Evolutionary conservation across 2,888 invertebrate genomes (phyloP).

Genomic region (Pachycephus smyrnensis): DNA sequence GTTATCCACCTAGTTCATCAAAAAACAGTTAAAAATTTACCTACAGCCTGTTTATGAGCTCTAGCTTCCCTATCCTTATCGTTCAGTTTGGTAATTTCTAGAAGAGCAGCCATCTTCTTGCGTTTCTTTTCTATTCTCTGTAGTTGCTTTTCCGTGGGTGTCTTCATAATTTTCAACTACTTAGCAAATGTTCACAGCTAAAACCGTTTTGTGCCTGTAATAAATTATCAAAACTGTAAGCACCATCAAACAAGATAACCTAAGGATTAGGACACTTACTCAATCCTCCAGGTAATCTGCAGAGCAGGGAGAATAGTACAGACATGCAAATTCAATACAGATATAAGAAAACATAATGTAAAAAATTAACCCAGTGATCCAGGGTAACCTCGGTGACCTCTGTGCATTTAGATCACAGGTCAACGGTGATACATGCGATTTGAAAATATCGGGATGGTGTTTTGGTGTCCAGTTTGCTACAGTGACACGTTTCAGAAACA

Average conservation of each 20-base stretch:
- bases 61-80: constrained; percentile 70
- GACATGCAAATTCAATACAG: not conserved
- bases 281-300: not conserved
- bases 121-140: constrained; percentile 73
- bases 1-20: not conserved
- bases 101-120: constrained; percentile 74
- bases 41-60: constrained; percentile 37
- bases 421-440: constrained; percentile 15
- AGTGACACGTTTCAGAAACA: constrained; percentile 25
- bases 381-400: not conserved
- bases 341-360: constrained; percentile 6
- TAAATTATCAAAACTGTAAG: not conserved
- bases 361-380: not conserved
- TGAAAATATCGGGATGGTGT: constrained; percentile 27
- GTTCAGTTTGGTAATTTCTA: constrained; percentile 73
- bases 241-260: not conserved
- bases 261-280: not conserved
- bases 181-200: not conserved
- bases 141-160: constrained; percentile 68
- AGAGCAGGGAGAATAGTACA: not conserved
- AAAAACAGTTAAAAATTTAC: constrained; percentile 12
- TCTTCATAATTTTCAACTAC: constrained; percentile 58
- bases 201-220: not conserved
- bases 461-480: constrained; percentile 33
- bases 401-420: not conserved